These are phyloP conservation scores for Eupelmus urozonus DNA, from an alignment of 2,888 invertebrate genomes.

Conservation along the genomic window DNA sequence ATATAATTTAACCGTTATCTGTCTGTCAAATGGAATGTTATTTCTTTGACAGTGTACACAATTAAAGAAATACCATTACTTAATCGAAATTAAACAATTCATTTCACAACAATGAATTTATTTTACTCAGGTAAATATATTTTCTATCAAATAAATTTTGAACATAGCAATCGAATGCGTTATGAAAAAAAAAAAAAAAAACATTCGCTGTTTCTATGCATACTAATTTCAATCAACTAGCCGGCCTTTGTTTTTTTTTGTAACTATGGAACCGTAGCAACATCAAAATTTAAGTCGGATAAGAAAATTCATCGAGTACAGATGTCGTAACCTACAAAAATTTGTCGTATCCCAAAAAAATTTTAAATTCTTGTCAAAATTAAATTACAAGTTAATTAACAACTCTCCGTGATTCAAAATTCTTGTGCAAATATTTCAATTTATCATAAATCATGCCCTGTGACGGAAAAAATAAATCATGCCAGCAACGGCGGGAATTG, in stretches of 20 bases:
- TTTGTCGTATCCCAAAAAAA: constrained; percentile 17
- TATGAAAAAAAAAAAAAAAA: too few relatives aligned
- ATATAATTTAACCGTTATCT: background rate
- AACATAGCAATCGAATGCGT: too few relatives aligned
- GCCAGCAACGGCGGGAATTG: constrained; percentile 70
- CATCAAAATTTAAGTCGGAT: constrained; percentile 2
- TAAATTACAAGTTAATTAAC: background rate
- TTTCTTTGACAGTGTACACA: too few relatives aligned
- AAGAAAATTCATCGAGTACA: constrained; percentile 46
- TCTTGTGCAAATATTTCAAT: constrained; percentile 1
- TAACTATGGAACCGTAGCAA: constrained; percentile 47
- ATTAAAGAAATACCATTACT: too few relatives aligned
- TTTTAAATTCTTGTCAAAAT: constrained; percentile 30
- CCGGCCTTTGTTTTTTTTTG: constrained; percentile 37
- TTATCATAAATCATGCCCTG: constrained; percentile 68
- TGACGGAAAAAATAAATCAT: constrained; percentile 72
- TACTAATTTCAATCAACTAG: background rate
- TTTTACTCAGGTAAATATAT: too few relatives aligned
- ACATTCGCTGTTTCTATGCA: background rate
- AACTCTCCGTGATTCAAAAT: background rate
- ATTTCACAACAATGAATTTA: too few relatives aligned
- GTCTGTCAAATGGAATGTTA: too few relatives aligned
- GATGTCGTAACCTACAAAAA: constrained; percentile 56
- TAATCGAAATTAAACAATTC: too few relatives aligned
- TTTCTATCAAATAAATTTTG: too few relatives aligned